Conservation (phyloP, 1,140 invertebrate genomes). For the Bombus pascuorum region DNA sequence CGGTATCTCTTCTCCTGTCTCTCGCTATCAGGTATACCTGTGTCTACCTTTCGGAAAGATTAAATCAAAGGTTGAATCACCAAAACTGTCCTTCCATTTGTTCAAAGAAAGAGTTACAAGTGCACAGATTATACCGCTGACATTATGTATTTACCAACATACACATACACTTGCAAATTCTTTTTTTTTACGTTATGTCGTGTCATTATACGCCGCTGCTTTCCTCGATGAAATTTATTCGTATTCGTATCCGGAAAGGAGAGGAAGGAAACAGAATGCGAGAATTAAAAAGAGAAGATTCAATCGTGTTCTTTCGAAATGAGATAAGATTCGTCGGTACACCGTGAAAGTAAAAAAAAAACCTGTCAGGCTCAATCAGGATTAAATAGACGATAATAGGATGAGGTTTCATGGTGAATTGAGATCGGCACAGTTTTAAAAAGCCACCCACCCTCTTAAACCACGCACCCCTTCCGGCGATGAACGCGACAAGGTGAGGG, state of each 20-base stretch:
- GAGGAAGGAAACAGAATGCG: background rate
- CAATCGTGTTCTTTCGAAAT: background rate
- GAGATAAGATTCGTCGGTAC: conserved; percentile 46
- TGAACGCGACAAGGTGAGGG: conserved; percentile 54
- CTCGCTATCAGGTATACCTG: conserved; percentile 25
- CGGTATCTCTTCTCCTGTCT: background rate
- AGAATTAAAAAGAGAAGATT: background rate
- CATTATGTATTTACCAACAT: fast-evolving
- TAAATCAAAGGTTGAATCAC: too few species aligned
- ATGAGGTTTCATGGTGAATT: conserved; percentile 81
- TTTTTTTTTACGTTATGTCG: background rate
- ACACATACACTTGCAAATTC: background rate
- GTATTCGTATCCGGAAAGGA: background rate
- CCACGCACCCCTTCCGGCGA: conserved; percentile 59
- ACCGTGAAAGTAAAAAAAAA: conserved; percentile 68
- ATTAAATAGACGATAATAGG: conserved; percentile 80
- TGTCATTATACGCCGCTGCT: background rate
- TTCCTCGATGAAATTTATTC: background rate
- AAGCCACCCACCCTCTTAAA: conserved; percentile 78
- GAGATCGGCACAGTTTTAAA: conserved; percentile 79
- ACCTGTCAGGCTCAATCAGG: conserved; percentile 75
- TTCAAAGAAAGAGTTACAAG: too few species aligned
- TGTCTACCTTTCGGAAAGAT: background rate
- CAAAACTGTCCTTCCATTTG: fast-evolving
- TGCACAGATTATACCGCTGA: background rate